Conservation (phyloP, 2,888 invertebrate genomes). For the Lasioglossum malachurum region DNA sequence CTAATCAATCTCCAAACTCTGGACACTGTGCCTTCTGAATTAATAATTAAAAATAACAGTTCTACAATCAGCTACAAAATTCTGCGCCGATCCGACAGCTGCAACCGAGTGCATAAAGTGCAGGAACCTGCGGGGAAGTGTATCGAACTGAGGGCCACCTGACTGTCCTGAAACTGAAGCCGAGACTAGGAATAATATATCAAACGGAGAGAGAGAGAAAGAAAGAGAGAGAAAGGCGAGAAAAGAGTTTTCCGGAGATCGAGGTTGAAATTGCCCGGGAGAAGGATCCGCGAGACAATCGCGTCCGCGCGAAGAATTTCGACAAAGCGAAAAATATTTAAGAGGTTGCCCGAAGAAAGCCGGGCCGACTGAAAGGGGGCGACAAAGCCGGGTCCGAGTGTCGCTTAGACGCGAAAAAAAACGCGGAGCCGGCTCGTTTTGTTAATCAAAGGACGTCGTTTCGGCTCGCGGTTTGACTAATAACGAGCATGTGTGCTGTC, state of each 20-base stretch:
- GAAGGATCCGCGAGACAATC: slow-evolving; percentile 41
- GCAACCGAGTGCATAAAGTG: neutral
- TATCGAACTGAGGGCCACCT: slow-evolving; percentile 48
- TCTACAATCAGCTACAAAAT: no score
- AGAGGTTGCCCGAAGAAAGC: slow-evolving; percentile 51
- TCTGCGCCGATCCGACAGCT: no score
- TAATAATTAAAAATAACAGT: neutral
- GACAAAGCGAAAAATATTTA: slow-evolving; percentile 59
- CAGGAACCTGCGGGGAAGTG: neutral
- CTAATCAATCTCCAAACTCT: neutral
- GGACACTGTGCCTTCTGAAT: neutral
- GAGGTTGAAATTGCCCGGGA: slow-evolving; percentile 59
- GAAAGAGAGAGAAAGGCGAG: slow-evolving; percentile 39
- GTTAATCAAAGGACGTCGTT: slow-evolving; percentile 69
- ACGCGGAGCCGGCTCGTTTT: slow-evolving; percentile 63
- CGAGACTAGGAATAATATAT: neutral
- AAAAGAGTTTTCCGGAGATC: slow-evolving; percentile 49
- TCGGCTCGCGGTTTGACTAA: slow-evolving; percentile 63
- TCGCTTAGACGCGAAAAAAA: slow-evolving; percentile 46
- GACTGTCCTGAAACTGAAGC: slow-evolving; percentile 25
- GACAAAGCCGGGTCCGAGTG: slow-evolving; percentile 47
- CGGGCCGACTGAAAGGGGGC: slow-evolving; percentile 65
- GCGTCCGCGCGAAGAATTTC: slow-evolving; percentile 57
- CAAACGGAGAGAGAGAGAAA: slow-evolving; percentile 20
- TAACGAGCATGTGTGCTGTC: slow-evolving; percentile 72